A percentile compares a stretch with the other conserved stretches of the same genome.
Evolutionary conservation across 2,888 invertebrate species (phyloP).

Genomic region (Platycheirus rosarum): DNA sequence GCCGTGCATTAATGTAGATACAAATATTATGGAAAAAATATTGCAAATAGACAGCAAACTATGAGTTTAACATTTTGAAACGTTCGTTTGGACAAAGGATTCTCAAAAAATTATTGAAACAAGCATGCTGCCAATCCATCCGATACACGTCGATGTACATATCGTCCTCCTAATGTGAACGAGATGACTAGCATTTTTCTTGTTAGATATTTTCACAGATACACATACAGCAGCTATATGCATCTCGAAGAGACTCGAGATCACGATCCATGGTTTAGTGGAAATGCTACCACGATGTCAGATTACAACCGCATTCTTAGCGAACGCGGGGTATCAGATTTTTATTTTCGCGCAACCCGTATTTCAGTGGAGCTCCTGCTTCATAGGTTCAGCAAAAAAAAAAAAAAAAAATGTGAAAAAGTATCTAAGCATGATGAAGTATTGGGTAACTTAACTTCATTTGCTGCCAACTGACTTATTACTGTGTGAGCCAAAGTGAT

Average conservation of each 20-base stretch:
- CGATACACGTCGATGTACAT: constrained; percentile 43
- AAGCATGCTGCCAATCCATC: constrained; percentile 4
- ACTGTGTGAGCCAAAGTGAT: constrained; percentile 26
- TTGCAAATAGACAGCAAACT: constrained; percentile 27
- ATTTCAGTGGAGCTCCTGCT: constrained; percentile 34
- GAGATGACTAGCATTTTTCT: constrained; percentile 13
- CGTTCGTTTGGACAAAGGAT: constrained; percentile 20
- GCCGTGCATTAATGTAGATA: constrained; percentile 18
- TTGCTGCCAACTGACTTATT: neutral
- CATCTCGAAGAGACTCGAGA: constrained; percentile 26
- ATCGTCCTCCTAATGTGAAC: constrained; percentile 17
- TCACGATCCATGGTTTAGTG: constrained; percentile 62
- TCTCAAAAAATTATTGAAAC: neutral
- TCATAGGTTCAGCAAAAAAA: neutral
- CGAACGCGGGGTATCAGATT: constrained; percentile 65
- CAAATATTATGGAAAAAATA: constrained; percentile 8
- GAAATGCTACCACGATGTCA: constrained; percentile 63
- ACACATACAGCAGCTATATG: constrained; percentile 2
- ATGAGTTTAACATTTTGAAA: constrained; percentile 28
- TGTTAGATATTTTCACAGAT: neutral
- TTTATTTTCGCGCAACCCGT: constrained; percentile 30
- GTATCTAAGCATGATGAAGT: constrained; percentile 48
- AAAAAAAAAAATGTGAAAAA: neutral
- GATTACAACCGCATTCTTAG: constrained; percentile 73
- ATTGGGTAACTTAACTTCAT: constrained; percentile 49